Evolutionary conservation across 2,113 vertebrate species (phyloP), one percentile per base, ranked within the genome.

Genomic region (Picathartes gymnocephalus): DNA sequence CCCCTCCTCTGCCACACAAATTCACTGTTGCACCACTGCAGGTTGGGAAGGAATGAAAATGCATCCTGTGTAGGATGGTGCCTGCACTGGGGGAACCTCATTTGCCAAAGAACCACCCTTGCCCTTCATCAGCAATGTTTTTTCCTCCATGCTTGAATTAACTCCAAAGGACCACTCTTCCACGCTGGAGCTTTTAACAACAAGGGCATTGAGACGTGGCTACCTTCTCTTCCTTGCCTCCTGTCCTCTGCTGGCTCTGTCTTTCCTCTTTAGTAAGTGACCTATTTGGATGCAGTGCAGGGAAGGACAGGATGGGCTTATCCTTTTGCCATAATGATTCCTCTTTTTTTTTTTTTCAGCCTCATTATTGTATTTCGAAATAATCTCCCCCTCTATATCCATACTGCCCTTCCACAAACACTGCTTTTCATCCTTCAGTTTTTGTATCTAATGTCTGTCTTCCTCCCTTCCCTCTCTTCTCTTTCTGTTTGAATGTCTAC

Each of bases 91-190:
- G 48, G 65, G 40, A 87, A 44, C 7, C 8, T 68, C 31, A 48
- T 65, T 23, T 88, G 50, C 37, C 66, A 66, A 8, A 86, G 76
- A 47, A 14, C 11, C 0, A 0, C 45, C 35, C 40, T 51, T 70
- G 47, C 50, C 33, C 16, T 62, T 73, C 1, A 0, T 20, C 50
- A 54, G 2, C 15, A 23, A 13, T 9, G 13, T 5, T 30, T n/a
- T 45, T 44, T 57, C 48, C 37, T 82, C 44, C 37, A 18, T 0
- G 1, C 20, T 53, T 47, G 25, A 66, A 72, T 15, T 10, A 72
- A 28, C 50, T 35, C 39, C 62, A 53, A 72, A 84, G 45, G n/a
- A 37, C 3, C 27, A 30, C 45, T 54, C 73, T 57, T 45, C 80
- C 57, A 66, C 0, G 2, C 31, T 50, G 70, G 42, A 62, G 31